These are phyloP conservation scores for Austrolebias charrua DNA, from an alignment of 2,797 vertebrate genomes.

Conservation along the genomic window DNA sequence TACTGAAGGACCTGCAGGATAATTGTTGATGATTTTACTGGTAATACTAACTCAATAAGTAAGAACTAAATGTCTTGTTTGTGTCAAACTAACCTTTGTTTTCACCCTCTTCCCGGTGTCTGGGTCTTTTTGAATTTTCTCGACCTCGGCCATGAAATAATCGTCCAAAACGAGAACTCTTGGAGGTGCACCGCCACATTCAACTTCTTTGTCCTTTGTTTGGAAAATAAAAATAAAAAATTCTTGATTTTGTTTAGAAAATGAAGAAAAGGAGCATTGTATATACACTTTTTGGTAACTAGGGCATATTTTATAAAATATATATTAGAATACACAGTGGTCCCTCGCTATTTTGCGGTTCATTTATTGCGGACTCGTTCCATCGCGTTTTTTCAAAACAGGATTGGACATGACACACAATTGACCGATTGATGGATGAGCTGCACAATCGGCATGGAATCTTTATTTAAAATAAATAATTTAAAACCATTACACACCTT, in stretches of 20 bases:
- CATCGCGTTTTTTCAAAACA: no score
- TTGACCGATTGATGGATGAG: no score
- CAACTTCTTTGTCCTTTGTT: slow-evolving; percentile 94
- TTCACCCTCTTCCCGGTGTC: slow-evolving; percentile 94
- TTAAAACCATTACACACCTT: no score
- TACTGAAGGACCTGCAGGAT: slow-evolving; percentile 89
- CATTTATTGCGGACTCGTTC: no score
- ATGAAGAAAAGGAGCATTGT: background rate
- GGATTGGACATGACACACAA: no score
- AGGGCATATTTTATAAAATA: no score
- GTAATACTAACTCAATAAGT: no score
- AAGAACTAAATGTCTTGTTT: background rate
- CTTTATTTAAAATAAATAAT: no score
- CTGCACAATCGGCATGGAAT: no score
- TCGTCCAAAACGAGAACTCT: slow-evolving; percentile 96
- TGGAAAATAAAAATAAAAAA: background rate
- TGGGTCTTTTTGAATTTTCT: slow-evolving; percentile 93
- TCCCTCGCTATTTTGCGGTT: no score
- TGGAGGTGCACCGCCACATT: slow-evolving; percentile 95
- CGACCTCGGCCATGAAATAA: slow-evolving; percentile 97
- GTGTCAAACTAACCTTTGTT: slow-evolving; percentile 83
- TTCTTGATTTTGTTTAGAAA: background rate
- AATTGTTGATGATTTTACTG: background rate
- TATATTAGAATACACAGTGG: background rate
- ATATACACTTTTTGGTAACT: no score